Percentiles rank a stretch among this genome's conserved stretches.
These are phyloP conservation scores for Euzophera pinguis DNA, from an alignment of 2,888 invertebrate genomes.

Conservation along the genomic window DNA sequence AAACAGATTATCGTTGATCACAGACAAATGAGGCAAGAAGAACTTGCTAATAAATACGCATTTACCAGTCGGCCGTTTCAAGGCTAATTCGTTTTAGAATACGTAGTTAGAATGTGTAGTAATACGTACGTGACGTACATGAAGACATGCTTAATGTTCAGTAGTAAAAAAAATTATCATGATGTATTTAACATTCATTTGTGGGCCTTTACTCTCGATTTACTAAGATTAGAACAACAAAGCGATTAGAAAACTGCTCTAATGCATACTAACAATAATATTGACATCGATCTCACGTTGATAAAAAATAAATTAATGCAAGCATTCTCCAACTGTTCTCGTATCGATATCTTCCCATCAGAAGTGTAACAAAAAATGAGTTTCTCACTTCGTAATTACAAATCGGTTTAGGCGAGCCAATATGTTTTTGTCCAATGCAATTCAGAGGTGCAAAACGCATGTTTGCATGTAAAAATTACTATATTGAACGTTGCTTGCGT, in stretches of 20 bases:
- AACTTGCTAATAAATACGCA: too few relatives aligned
- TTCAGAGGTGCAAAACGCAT: neutral
- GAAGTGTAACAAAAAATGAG: neutral
- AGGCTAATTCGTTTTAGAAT: too few relatives aligned
- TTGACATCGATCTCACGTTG: neutral
- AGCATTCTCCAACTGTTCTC: neutral
- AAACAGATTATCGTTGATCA: too few relatives aligned
- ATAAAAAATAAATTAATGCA: neutral
- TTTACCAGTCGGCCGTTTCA: too few relatives aligned
- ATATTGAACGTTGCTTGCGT: neutral
- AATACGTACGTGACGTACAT: too few relatives aligned
- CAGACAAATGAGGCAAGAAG: too few relatives aligned
- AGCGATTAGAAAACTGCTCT: neutral
- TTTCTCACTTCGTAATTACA: neutral
- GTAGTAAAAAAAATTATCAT: too few relatives aligned
- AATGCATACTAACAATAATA: neutral
- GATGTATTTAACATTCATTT: too few relatives aligned
- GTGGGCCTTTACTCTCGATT: too few relatives aligned
- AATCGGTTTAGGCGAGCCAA: neutral
- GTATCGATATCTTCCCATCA: slow-evolving; percentile 9
- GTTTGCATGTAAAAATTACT: neutral
- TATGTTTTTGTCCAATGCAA: neutral
- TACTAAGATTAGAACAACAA: too few relatives aligned
- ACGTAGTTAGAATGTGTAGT: too few relatives aligned
- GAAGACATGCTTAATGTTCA: too few relatives aligned